Conservation (phyloP, 2,113 vertebrate species). For the Zapus hudsonius region DNA sequence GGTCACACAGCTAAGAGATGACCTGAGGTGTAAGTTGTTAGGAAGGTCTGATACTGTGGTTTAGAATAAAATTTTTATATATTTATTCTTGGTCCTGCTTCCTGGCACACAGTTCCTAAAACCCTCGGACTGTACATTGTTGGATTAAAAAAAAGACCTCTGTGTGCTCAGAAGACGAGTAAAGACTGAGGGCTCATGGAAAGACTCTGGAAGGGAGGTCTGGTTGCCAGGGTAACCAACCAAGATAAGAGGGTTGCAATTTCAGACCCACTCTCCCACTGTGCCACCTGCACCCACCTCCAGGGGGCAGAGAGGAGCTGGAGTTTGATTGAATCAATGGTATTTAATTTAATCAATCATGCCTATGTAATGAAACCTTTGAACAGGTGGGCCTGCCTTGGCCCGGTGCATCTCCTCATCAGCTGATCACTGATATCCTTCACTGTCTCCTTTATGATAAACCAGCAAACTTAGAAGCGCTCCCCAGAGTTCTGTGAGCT, state of each 20-base stretch:
- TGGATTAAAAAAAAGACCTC: neutral
- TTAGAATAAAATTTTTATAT: neutral
- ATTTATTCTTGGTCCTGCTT: neutral
- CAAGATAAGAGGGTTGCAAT: neutral
- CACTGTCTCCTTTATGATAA: neutral
- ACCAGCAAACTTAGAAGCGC: neutral
- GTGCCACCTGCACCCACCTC: neutral
- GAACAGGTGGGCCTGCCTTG: neutral
- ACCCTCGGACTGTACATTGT: too few relatives aligned
- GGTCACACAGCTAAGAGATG: neutral
- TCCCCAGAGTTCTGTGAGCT: neutral
- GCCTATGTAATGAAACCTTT: neutral
- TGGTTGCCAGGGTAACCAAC: neutral
- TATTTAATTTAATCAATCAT: rapidly evolving
- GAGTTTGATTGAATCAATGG: neutral
- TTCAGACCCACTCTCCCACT: neutral
- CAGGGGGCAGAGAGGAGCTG: neutral
- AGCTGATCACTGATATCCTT: neutral
- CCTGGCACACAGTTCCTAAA: neutral
- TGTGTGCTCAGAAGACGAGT: neutral
- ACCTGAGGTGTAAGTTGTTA: neutral
- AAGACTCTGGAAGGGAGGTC: neutral
- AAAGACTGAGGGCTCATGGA: neutral
- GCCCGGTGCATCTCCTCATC: neutral
- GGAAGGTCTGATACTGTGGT: neutral